phyloP scores from a whole-genome alignment of 2,888 invertebrate species.

The Cartodere bifasciata region DNA sequence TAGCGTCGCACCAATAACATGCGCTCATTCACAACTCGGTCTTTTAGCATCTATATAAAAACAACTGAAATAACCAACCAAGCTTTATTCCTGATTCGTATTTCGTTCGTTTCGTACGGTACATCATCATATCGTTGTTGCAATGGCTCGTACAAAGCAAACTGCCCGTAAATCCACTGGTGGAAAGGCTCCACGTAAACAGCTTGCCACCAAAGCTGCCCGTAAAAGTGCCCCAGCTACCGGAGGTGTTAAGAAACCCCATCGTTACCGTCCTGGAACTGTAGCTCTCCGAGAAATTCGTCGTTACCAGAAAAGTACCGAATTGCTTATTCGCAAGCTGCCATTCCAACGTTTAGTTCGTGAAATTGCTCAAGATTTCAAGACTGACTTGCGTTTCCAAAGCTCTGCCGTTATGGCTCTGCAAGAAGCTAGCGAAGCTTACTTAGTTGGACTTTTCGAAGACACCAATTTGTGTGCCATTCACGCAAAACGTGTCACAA shows the following conservation, averaged over 20 bases:
- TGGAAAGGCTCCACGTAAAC: conserved; percentile 49
- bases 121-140: not conserved
- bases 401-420: conserved; percentile 33
- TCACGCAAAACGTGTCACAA: conserved; percentile 93
- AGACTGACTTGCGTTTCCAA: conserved; percentile 83
- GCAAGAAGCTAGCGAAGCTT: conserved; percentile 83
- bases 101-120: no score
- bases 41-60: no score
- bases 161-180: conserved; percentile 6
- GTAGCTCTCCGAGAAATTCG: conserved; percentile 31
- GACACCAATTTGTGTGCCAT: conserved; percentile 96
- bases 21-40: no score
- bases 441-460: conserved; percentile 90
- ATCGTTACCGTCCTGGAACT: conserved; percentile 15
- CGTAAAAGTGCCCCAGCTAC: conserved; percentile 7
- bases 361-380: conserved; percentile 90
- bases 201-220: conserved; percentile 35
- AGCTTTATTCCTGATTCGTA: no score
- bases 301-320: conserved; percentile 51
- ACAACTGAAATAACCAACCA: no score
- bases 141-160: conserved; percentile 7
- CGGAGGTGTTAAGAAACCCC: conserved; percentile 9
- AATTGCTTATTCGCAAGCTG: conserved; percentile 52
- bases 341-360: conserved; percentile 85
- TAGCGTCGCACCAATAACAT: no score